Evolutionary conservation across 2,888 invertebrate genomes (phyloP).

Genomic region (Dicyrtomina minuta): DNA sequence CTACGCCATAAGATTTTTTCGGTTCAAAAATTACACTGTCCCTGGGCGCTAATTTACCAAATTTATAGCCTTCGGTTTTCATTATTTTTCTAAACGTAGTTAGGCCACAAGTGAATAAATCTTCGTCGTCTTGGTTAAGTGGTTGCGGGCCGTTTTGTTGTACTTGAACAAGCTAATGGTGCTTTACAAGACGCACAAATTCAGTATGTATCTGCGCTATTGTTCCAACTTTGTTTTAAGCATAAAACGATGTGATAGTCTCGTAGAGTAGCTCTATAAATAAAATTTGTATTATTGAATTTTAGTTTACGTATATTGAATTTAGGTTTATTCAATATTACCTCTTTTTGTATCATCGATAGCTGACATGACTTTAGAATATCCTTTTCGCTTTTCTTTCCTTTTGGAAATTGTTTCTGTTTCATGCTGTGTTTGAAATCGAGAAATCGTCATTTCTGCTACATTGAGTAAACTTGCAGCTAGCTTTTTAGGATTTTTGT

Average conservation of each 20-base stretch:
- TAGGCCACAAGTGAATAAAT: not conserved
- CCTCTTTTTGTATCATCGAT: no score
- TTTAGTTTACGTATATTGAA: no score
- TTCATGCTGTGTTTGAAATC: no score
- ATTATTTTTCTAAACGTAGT: not conserved
- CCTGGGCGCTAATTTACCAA: not conserved
- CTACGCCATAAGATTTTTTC: not conserved
- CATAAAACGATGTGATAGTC: not conserved
- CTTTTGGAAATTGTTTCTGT: no score
- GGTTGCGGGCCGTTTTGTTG: not conserved
- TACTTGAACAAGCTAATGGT: no score
- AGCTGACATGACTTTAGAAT: no score
- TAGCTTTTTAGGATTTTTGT: no score
- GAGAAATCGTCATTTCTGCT: no score
- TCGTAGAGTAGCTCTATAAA: not conserved
- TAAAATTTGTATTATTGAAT: no score
- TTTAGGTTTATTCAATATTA: no score
- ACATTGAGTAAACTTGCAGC: no score
- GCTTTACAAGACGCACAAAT: not conserved
- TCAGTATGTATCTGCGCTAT: not conserved
- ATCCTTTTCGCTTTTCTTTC: no score
- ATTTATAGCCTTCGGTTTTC: not conserved
- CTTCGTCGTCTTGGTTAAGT: not conserved
- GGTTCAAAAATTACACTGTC: not conserved
- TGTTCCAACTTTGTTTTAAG: not conserved